A percentile compares a stretch with the other conserved stretches of the same genome.
phyloP scores from a whole-genome alignment of 2,888 invertebrate species.

The Smittia aterrima region DNA sequence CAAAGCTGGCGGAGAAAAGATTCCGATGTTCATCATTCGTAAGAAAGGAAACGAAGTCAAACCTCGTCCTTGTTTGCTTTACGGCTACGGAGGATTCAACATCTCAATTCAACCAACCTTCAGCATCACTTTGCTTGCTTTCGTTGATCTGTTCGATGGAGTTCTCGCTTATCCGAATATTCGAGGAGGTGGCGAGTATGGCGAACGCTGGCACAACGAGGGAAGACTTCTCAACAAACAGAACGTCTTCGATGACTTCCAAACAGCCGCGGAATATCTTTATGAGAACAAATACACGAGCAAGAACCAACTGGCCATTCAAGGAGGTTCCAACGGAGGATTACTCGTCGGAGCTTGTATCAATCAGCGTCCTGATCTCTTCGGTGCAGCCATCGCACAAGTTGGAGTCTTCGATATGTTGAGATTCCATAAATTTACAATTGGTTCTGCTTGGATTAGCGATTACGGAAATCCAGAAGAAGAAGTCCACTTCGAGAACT shows the following conservation, averaged over 20 bases:
- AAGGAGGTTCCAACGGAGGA: conserved; percentile 97
- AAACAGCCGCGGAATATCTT: conserved; percentile 85
- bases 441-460: conserved; percentile 93
- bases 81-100: conserved; percentile 98
- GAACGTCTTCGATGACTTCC: conserved; percentile 97
- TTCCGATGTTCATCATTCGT: conserved; percentile 93
- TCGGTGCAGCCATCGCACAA: conserved; percentile 88
- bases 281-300: conserved; percentile 76
- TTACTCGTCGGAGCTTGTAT: conserved; percentile 91
- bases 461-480: conserved; percentile 93
- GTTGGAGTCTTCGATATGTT: conserved; percentile 98
- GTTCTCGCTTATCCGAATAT: conserved; percentile 91
- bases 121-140: conserved; percentile 80
- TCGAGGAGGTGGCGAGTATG: conserved; percentile 97
- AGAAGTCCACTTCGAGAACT: conserved; percentile 78
- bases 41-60: conserved; percentile 61
- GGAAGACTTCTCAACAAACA: conserved; percentile 91
- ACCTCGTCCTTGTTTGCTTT: conserved; percentile 79
- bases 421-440: conserved; percentile 96
- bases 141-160: conserved; percentile 86
- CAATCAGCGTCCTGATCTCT: conserved; percentile 93
- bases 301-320: conserved; percentile 73
- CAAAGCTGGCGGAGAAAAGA: conserved; percentile 81
- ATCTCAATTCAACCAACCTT: conserved; percentile 88
- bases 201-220: conserved; percentile 94